A percentile compares a stretch with the other conserved stretches of the same genome.
These are phyloP conservation scores for Drosophila niveifrons DNA, from an alignment of 2,888 invertebrate species.

Conservation along the genomic window DNA sequence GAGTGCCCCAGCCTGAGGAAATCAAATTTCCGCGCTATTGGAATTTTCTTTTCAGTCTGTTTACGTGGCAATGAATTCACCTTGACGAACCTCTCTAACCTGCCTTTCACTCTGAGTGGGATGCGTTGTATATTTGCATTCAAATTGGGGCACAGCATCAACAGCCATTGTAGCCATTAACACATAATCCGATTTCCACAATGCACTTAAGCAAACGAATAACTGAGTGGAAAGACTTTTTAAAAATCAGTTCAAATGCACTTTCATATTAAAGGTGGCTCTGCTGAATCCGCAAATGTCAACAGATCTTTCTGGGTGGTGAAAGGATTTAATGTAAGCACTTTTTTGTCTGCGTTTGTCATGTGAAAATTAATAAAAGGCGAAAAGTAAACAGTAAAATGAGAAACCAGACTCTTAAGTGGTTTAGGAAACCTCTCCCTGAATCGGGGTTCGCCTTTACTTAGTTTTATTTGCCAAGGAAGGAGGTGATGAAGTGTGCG, in stretches of 20 bases:
- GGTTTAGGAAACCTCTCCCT: conserved; percentile 26
- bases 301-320: conserved; percentile 28
- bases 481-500: conserved; percentile 4
- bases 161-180: conserved; percentile 4
- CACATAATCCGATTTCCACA: conserved; percentile 24
- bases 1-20: conserved; percentile 30
- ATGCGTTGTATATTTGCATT: conserved; percentile 6
- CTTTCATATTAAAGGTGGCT: conserved; percentile 9
- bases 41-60: conserved; percentile 25
- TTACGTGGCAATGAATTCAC: conserved; percentile 38
- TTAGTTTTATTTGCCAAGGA: conserved; percentile 4
- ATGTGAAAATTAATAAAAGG: conserved; percentile 62
- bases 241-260: conserved; percentile 2
- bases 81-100: conserved; percentile 5
- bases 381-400: conserved; percentile 49
- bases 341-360: conserved; percentile 25
- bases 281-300: conserved; percentile 28
- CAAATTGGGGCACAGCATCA: conserved; percentile 20
- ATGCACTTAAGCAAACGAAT: conserved; percentile 9
- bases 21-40: conserved; percentile 24
- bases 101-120: not conserved
- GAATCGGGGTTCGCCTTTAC: conserved; percentile 6
- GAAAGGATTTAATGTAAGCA: conserved; percentile 18
- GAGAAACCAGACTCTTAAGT: conserved; percentile 33
- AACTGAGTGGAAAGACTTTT: not conserved